phyloP scores from a whole-genome alignment of 2,888 invertebrate genomes.

The Andrena haemorrhoa region DNA sequence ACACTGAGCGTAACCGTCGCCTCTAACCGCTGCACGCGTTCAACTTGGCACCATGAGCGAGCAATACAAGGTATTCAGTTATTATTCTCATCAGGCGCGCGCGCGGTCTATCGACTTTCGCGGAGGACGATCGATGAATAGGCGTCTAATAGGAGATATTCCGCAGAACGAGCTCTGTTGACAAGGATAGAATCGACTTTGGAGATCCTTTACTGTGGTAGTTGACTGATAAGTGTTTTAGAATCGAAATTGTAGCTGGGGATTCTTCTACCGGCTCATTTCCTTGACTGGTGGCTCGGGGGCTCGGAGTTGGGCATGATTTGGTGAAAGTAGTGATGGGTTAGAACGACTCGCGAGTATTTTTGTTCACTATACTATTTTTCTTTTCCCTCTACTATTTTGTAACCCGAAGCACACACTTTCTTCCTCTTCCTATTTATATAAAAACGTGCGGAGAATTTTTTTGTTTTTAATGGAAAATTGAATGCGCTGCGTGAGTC shows the following conservation, averaged over 20 bases:
- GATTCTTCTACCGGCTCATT: not conserved
- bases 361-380: not conserved
- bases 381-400: too few species aligned
- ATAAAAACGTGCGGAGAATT: too few species aligned
- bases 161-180: not conserved
- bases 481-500: too few species aligned
- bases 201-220: not conserved
- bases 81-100: slow-evolving; percentile 18
- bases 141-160: slow-evolving; percentile 28
- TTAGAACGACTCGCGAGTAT: not conserved
- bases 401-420: too few species aligned
- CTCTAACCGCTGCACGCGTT: slow-evolving; percentile 2
- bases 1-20: slow-evolving; percentile 9
- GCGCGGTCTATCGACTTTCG: not conserved
- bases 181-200: not conserved
- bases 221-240: too few species aligned
- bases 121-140: slow-evolving; percentile 16
- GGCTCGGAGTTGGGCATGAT: not conserved
- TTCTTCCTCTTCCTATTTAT: too few species aligned
- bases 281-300: not conserved
- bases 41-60: slow-evolving; percentile 24
- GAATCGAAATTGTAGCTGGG: too few species aligned
- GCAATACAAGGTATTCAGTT: slow-evolving; percentile 13
- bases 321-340: not conserved
- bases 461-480: too few species aligned